Evolutionary conservation across 2,797 vertebrate genomes (phyloP), one percentile per base, ranked within the genome.

Genomic region (Glyptemys insculpta): DNA sequence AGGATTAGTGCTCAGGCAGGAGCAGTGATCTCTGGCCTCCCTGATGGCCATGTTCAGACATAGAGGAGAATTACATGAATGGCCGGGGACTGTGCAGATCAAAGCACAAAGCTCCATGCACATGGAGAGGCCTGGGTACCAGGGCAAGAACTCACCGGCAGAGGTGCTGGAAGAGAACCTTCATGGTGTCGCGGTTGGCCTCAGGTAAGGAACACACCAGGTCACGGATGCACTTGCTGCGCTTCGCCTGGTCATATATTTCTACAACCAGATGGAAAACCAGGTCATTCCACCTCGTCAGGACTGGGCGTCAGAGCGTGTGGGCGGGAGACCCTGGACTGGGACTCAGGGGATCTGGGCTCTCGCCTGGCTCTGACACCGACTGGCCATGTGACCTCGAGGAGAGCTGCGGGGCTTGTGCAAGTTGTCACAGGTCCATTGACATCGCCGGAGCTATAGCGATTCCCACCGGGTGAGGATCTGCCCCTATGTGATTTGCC

Each of bases 131-230:
- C 11, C 25, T 12, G 7, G 52, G 34, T 34, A 8, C 2, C 5
- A 1, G 11, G 12, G 10, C 6, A 1, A 25, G 15, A 18, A 37
- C 98, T 98, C 97, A 99, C 99, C 98, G 98, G 98, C 98, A 98
- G 81, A 99, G 98, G 95, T 99, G 99, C 96, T 80, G 98, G 96
- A 99, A 99, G 57, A 99, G 99, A 50, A 98, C 92, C 94, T 98
- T 98, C 99, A 99, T 99, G 86, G 99, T 99, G 97, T 99, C 97
- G 0, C 98, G 98, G 97, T 99, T 99, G 4, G 99, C 98, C 1
- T 98, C 91, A 0, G 99, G 99, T 84, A 99, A 98, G 9, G 98
- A 97, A 47, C 94, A 97, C 82, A 99, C 99, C 96, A 99, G 97
- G 85, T 99, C 99, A 52, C 94, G 98, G 95, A 99, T 92, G n/a